Evolutionary conservation across 2,113 vertebrate species (phyloP).

Genomic region (Hippocampus mohnikei): DNA sequence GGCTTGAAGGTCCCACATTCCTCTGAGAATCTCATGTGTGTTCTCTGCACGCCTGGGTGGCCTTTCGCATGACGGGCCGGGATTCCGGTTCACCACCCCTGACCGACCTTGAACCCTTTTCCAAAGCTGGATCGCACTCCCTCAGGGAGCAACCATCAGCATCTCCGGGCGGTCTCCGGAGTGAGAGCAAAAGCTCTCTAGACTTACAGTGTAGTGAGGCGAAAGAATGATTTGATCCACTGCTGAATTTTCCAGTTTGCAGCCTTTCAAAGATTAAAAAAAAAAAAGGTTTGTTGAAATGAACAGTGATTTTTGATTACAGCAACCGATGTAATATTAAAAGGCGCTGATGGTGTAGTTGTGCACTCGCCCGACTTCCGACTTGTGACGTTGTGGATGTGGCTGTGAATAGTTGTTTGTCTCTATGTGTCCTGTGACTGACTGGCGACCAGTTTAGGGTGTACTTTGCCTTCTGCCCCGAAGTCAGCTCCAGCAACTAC

Average conservation of each 20-base stretch:
- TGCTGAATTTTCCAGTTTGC: background rate
- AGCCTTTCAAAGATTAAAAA: too few relatives aligned
- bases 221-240: background rate
- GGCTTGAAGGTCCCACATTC: conserved; percentile 60
- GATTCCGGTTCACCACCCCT: conserved; percentile 37
- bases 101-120: background rate
- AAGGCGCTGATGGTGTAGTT: too few relatives aligned
- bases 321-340: too few relatives aligned
- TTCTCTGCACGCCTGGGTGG: conserved; percentile 10
- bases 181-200: conserved; percentile 39
- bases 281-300: too few relatives aligned
- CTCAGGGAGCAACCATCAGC: conserved; percentile 4
- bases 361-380: too few relatives aligned
- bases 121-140: background rate
- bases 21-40: conserved; percentile 37
- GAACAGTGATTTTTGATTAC: too few relatives aligned
- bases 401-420: too few relatives aligned
- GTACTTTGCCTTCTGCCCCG: too few relatives aligned
- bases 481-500: too few relatives aligned
- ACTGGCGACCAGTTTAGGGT: too few relatives aligned
- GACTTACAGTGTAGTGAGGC: conserved; percentile 32
- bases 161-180: conserved; percentile 31
- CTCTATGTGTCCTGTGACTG: too few relatives aligned
- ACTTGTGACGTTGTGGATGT: too few relatives aligned
- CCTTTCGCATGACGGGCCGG: conserved; percentile 26